Percentiles rank a stretch among this genome's conserved stretches.
phyloP scores from a whole-genome alignment of 2,888 invertebrate species.

The Synanthedon tipuliformis region DNA sequence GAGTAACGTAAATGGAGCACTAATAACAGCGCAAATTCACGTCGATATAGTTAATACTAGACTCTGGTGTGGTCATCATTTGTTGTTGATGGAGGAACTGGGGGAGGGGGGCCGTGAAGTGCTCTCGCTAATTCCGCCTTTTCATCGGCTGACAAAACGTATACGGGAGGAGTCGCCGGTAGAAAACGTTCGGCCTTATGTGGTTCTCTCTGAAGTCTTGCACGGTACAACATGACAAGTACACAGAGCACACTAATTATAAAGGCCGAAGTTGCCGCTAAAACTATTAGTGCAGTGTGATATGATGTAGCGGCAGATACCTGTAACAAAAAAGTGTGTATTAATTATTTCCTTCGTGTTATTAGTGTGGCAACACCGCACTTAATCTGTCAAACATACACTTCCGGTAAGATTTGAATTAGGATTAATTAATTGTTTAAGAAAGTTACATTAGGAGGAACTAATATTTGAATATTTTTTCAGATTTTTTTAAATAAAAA shows the following conservation, averaged over 20 bases:
- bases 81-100: conserved; percentile 26
- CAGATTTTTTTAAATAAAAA: too few relatives aligned
- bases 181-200: conserved; percentile 72
- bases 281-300: conserved; percentile 81
- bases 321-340: conserved; percentile 19
- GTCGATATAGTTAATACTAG: conserved; percentile 12
- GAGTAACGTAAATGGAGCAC: conserved; percentile 11
- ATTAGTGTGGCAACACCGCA: too few relatives aligned
- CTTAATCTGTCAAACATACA: background rate
- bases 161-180: conserved; percentile 74
- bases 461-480: too few relatives aligned
- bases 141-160: conserved; percentile 76
- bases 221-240: conserved; percentile 79
- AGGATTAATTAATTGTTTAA: too few relatives aligned
- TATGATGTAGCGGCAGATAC: conserved; percentile 76
- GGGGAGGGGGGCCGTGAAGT: conserved; percentile 44
- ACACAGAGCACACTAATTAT: conserved; percentile 82
- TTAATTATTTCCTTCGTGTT: background rate
- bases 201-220: conserved; percentile 59
- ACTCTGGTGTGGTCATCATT: conserved; percentile 36
- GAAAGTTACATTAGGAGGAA: too few relatives aligned
- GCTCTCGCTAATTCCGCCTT: conserved; percentile 66
- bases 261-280: conserved; percentile 83
- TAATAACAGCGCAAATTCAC: background rate
- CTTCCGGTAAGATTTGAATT: too few relatives aligned